Evolutionary conservation across 2,888 invertebrate genomes (phyloP).

Genomic region (Anarsia innoxiella): DNA sequence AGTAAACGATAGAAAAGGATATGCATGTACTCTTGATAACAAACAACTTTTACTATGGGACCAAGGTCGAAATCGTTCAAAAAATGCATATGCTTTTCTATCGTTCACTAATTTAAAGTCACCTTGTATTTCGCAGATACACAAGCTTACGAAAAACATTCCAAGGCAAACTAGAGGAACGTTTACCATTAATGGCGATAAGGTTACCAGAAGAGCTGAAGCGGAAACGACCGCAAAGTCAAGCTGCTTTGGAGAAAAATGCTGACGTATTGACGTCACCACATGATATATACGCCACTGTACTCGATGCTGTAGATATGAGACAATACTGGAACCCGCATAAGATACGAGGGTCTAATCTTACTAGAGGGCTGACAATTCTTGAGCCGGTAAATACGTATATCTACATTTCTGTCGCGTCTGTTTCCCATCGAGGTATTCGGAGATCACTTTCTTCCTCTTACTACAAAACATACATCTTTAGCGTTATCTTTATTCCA

Average conservation of each 20-base stretch:
- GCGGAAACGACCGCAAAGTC: constrained; percentile 73
- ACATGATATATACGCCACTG: constrained; percentile 90
- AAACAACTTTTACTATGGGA: too few relatives aligned
- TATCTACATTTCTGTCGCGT: too few relatives aligned
- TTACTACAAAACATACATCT: not conserved
- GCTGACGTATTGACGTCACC: constrained; percentile 85
- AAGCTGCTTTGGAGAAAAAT: constrained; percentile 79
- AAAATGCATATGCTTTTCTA: too few relatives aligned
- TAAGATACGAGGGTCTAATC: constrained; percentile 63
- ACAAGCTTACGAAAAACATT: constrained; percentile 87
- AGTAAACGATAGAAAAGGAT: not conserved
- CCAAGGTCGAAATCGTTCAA: too few relatives aligned
- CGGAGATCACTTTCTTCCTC: too few relatives aligned
- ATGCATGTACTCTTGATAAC: too few relatives aligned
- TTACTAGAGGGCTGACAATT: constrained; percentile 75
- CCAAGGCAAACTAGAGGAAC: constrained; percentile 94
- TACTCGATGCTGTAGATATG: not conserved
- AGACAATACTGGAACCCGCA: constrained; percentile 46
- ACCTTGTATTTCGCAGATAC: constrained; percentile 76
- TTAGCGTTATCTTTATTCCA: not conserved
- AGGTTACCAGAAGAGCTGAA: constrained; percentile 83
- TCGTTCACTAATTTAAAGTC: too few relatives aligned
- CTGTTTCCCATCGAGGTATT: too few relatives aligned
- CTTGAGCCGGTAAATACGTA: constrained; percentile 72
- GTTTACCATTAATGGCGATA: constrained; percentile 90